Conservation (phyloP, 2,888 invertebrate genomes). For the Rosalia funebris region DNA sequence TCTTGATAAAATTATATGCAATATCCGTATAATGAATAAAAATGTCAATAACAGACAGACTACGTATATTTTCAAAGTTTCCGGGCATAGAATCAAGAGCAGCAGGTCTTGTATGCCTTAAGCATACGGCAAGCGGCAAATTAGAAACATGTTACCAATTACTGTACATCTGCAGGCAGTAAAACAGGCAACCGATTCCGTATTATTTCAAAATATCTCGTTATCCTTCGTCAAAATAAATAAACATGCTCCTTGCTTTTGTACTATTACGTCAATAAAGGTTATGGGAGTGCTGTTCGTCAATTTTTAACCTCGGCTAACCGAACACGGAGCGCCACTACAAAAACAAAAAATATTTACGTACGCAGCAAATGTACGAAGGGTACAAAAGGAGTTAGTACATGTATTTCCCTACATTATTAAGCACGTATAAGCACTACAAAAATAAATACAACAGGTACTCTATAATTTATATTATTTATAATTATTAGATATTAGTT, state of each 20-base stretch:
- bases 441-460: too few species aligned
- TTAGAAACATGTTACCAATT: slow-evolving; percentile 61
- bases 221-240: slow-evolving; percentile 48
- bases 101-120: slow-evolving; percentile 54
- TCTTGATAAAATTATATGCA: too few species aligned
- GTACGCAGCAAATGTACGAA: too few species aligned
- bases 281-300: slow-evolving; percentile 29
- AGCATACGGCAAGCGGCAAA: slow-evolving; percentile 53
- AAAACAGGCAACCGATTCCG: slow-evolving; percentile 44
- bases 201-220: slow-evolving; percentile 51
- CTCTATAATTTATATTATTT: too few species aligned
- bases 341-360: too few species aligned
- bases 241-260: slow-evolving; percentile 47
- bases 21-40: slow-evolving; percentile 6
- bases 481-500: too few species aligned
- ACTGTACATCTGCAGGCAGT: slow-evolving; percentile 51
- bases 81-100: slow-evolving; percentile 43
- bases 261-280: slow-evolving; percentile 46
- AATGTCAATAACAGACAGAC: slow-evolving; percentile 10
- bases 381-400: too few species aligned
- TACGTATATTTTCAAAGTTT: slow-evolving; percentile 28
- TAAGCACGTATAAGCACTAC: too few species aligned
- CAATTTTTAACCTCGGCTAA: slow-evolving; percentile 48
- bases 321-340: slow-evolving; percentile 34
- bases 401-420: too few species aligned